Evolutionary conservation across 1,140 invertebrate species (phyloP).

Genomic region (Lasaia peninsularis): DNA sequence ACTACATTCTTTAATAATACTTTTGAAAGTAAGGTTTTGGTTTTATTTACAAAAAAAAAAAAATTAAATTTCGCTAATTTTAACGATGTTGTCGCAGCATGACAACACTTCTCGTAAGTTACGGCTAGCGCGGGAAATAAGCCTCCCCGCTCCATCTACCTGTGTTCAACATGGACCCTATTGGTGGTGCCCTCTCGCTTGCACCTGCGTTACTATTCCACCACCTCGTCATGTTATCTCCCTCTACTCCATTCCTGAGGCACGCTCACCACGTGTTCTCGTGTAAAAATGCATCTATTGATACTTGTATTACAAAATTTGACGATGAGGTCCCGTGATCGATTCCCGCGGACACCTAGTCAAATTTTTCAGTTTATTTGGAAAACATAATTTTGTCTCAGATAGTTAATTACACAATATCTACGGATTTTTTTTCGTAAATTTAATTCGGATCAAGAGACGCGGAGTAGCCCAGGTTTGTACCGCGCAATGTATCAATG

Average conservation of each 20-base stretch:
- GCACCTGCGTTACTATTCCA: neutral
- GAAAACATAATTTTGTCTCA: no score
- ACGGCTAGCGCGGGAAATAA: slow-evolving; percentile 49
- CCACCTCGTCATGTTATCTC: slow-evolving; percentile 16
- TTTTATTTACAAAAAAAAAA: no score
- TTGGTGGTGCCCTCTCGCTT: slow-evolving; percentile 20
- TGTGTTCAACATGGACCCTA: slow-evolving; percentile 21
- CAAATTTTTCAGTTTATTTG: no score
- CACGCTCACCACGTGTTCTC: slow-evolving; percentile 17
- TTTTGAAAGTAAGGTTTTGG: no score
- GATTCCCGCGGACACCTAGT: no score
- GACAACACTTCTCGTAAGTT: neutral
- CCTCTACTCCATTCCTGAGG: slow-evolving; percentile 19
- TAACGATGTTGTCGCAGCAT: neutral
- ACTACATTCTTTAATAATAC: no score
- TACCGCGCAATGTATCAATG: no score
- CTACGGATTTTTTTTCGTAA: no score
- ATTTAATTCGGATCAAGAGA: no score
- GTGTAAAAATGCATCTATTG: slow-evolving; percentile 8
- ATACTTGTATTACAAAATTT: neutral
- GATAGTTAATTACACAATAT: no score
- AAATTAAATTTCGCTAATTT: neutral
- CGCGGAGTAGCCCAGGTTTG: no score
- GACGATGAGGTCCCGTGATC: no score
- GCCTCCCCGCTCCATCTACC: slow-evolving; percentile 41